Evolutionary conservation across 2,888 invertebrate genomes (phyloP).

Genomic region (Clitarchus hookeri): DNA sequence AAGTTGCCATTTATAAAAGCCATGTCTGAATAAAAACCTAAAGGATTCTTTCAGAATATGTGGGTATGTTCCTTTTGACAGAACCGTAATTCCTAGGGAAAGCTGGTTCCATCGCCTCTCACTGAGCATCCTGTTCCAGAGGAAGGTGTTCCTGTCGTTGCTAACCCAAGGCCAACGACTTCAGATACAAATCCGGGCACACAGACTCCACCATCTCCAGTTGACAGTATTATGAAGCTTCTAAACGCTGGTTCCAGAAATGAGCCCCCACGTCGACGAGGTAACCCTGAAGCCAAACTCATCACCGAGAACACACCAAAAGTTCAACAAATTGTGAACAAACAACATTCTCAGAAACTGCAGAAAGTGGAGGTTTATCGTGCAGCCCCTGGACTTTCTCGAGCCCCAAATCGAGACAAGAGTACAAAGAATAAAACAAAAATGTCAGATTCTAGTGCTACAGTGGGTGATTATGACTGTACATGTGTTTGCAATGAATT

Average conservation of each 20-base stretch:
- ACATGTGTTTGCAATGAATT: too few species aligned
- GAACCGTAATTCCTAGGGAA: neutral
- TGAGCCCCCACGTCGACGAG: neutral
- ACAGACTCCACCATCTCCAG: conserved; percentile 2
- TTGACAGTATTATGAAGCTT: neutral
- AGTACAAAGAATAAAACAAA: neutral
- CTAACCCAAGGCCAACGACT: neutral
- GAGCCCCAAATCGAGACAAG: neutral
- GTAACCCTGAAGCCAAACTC: neutral
- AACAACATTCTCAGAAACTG: neutral
- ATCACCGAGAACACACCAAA: neutral
- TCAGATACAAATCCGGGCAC: neutral
- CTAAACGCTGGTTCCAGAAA: neutral
- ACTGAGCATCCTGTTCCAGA: neutral
- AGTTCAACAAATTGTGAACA: neutral
- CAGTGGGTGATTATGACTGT: too few species aligned
- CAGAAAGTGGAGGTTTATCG: neutral
- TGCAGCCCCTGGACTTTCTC: neutral
- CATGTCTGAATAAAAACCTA: neutral
- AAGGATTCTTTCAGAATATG: neutral
- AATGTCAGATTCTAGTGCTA: too few species aligned
- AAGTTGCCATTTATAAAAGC: conserved; percentile 11
- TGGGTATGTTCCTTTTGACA: conserved; percentile 18
- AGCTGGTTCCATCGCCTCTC: neutral
- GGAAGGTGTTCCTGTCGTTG: neutral